These are phyloP conservation scores for Bellardia pandia DNA, from an alignment of 2,888 invertebrate genomes.

Conservation along the genomic window DNA sequence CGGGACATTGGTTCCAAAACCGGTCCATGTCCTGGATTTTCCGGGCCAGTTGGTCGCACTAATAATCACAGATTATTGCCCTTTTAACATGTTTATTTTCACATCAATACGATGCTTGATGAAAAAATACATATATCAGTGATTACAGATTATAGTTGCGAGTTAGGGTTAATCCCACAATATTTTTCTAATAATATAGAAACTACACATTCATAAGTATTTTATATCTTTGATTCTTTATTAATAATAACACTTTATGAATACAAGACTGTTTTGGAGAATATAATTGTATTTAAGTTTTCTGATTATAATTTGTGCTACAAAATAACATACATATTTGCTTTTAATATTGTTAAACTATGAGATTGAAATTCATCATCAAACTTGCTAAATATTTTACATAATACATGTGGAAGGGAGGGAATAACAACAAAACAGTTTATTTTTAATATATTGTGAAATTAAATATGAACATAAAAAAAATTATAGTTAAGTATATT, in stretches of 20 bases:
- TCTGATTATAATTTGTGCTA: conserved; percentile 57
- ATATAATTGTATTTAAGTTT: neutral
- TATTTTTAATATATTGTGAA: neutral
- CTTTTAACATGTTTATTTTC: no score
- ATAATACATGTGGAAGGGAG: neutral
- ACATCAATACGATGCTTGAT: no score
- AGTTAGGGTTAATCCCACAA: no score
- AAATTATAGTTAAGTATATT: neutral
- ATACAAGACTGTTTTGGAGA: neutral
- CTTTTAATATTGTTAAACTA: conserved; percentile 25
- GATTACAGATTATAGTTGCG: no score
- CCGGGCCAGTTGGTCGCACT: no score
- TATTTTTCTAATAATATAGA: no score
- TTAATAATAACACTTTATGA: neutral
- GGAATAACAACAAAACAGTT: conserved; percentile 6
- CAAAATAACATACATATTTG: neutral
- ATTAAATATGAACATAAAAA: conserved; percentile 18
- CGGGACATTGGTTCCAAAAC: no score
- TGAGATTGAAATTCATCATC: conserved; percentile 35
- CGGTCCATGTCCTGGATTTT: no score
- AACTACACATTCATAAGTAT: no score
- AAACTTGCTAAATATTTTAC: conserved; percentile 1
- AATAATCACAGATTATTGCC: no score
- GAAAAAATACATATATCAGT: no score
- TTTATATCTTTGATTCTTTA: neutral